These are phyloP conservation scores for Parasteatoda lunata DNA, from an alignment of 2,888 invertebrate species.

Conservation along the genomic window DNA sequence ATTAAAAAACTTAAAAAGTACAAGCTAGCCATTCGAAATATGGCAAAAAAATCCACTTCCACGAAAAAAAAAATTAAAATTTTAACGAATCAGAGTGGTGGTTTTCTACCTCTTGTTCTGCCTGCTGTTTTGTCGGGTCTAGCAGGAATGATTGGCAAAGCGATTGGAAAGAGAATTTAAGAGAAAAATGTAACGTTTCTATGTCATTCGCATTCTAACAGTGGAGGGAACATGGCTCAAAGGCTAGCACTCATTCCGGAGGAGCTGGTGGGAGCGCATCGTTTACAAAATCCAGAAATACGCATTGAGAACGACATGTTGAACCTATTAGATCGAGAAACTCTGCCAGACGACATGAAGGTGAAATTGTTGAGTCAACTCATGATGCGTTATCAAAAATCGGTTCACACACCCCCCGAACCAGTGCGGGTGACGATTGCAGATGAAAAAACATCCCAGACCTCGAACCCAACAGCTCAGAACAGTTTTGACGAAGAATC, in stretches of 20 bases:
- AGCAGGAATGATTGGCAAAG: too few species aligned
- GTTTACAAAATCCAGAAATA: background rate
- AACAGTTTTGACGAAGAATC: background rate
- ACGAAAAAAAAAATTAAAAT: background rate
- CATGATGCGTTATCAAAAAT: too few species aligned
- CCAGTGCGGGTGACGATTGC: background rate
- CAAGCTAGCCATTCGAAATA: constrained; percentile 12
- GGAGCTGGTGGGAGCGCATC: background rate
- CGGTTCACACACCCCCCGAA: background rate
- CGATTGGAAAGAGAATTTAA: background rate
- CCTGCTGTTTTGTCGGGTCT: too few species aligned
- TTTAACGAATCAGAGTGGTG: constrained; percentile 74
- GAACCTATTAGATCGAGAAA: background rate
- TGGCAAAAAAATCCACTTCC: background rate
- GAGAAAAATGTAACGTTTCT: too few species aligned
- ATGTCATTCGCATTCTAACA: too few species aligned
- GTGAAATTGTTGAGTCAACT: constrained; percentile 7
- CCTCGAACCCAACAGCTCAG: background rate
- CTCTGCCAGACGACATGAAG: background rate
- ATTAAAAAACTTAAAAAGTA: background rate
- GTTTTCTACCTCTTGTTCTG: constrained; percentile 30
- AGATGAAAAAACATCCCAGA: too few species aligned
- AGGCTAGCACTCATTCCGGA: constrained; percentile 12
- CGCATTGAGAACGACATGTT: background rate
- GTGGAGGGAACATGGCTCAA: background rate